phyloP scores from a whole-genome alignment of 2,113 vertebrate genomes.

The Dendropsophus ebraccatus region DNA sequence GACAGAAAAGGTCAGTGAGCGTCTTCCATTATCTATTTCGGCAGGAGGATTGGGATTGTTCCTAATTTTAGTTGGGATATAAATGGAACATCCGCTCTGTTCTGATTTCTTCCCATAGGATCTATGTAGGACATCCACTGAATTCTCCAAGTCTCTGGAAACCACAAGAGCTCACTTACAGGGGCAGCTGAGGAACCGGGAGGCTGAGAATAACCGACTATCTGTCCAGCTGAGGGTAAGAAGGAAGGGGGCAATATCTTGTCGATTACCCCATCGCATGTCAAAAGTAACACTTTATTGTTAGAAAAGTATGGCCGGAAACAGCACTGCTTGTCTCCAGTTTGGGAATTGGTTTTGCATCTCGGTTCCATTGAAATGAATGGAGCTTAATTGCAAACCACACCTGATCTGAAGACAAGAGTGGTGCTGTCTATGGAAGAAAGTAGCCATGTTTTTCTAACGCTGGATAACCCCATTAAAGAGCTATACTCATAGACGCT shows the following conservation, averaged over 20 bases:
- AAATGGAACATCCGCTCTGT: neutral
- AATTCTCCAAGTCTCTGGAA: constrained; percentile 83
- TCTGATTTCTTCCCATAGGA: constrained; percentile 70
- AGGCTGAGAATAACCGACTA: constrained; percentile 86
- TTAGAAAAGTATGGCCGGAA: too few relatives aligned
- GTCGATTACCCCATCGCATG: too few relatives aligned
- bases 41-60: neutral
- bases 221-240: constrained; percentile 81
- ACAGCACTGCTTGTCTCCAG: too few relatives aligned
- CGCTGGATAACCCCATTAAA: too few relatives aligned
- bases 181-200: constrained; percentile 82
- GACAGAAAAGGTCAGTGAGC: constrained; percentile 83
- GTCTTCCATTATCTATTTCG: neutral
- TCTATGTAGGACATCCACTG: constrained; percentile 75
- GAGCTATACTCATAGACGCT: too few relatives aligned
- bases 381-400: too few relatives aligned
- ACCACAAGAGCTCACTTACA: constrained; percentile 82
- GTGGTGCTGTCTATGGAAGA: too few relatives aligned
- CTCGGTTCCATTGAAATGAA: too few relatives aligned
- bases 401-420: too few relatives aligned
- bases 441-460: too few relatives aligned
- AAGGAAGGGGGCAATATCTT: neutral
- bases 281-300: too few relatives aligned
- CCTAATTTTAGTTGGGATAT: neutral
- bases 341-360: too few relatives aligned